phyloP scores from a whole-genome alignment of 1,140 invertebrate genomes.

The Coptotermes formosanus region DNA sequence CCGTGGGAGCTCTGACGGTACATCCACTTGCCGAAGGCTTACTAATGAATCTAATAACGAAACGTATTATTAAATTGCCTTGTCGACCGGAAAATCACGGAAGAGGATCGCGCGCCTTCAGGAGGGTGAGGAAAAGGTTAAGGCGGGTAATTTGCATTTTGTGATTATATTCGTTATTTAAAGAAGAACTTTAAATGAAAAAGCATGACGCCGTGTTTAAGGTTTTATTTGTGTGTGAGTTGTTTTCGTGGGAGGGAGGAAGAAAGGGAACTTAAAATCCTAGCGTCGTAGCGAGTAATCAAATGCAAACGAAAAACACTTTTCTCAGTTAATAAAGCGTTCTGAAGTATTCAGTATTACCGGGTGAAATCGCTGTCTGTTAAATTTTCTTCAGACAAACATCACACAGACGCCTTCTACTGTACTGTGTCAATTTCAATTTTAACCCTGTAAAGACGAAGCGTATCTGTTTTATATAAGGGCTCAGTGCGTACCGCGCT shows the following conservation, averaged over 20 bases:
- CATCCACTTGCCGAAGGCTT: not conserved
- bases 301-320: not conserved
- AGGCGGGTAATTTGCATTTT: not conserved
- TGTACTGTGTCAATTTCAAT: no score
- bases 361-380: not conserved
- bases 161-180: slow-evolving; percentile 1
- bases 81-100: not conserved
- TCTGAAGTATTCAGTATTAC: not conserved
- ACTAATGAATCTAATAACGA: not conserved
- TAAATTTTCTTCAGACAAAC: not conserved
- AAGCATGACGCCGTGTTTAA: not conserved
- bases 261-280: not conserved
- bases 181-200: not conserved
- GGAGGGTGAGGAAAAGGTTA: not conserved
- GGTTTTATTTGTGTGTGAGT: not conserved
- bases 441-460: no score
- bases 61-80: slow-evolving; percentile 8
- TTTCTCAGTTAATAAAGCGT: not conserved
- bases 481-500: no score
- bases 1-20: not conserved
- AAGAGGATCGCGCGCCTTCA: not conserved
- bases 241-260: no score
- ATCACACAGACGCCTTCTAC: no score
- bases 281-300: not conserved
- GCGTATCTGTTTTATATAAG: no score